Percentiles rank a stretch among this genome's conserved stretches.
Evolutionary conservation across 2,888 invertebrate genomes (phyloP).

Genomic region (Ceramica pisi): DNA sequence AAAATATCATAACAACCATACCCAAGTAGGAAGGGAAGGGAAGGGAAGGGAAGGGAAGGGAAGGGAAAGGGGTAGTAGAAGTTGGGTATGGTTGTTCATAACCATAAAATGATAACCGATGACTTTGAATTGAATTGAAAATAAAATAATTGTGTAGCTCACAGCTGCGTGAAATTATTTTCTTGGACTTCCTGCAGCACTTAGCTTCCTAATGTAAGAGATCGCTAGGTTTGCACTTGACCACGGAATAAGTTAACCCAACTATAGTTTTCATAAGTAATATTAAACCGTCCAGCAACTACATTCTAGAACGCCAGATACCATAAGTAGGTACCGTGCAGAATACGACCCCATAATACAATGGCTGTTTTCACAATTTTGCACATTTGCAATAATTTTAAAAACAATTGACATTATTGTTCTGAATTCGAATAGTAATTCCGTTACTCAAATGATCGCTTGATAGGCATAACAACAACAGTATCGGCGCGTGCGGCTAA

Average conservation of each 20-base stretch:
- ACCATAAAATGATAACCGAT: background rate
- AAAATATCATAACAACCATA: too few species aligned
- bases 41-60: too few species aligned
- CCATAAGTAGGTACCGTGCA: background rate
- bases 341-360: background rate
- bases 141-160: constrained; percentile 1
- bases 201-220: constrained; percentile 6
- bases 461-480: constrained; percentile 45
- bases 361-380: constrained; percentile 7
- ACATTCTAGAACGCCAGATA: background rate
- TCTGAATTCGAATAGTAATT: constrained; percentile 8
- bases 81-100: too few species aligned
- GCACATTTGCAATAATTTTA: constrained; percentile 10
- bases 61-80: too few species aligned
- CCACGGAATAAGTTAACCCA: background rate
- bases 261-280: background rate
- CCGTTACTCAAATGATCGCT: constrained; percentile 14
- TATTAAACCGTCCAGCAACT: background rate
- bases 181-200: constrained; percentile 6
- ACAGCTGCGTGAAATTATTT: constrained; percentile 51
- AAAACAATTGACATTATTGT: constrained; percentile 19
- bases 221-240: background rate
- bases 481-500: constrained; percentile 24
- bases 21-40: too few species aligned
- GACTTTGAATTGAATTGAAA: constrained; percentile 14